These are phyloP conservation scores for Caenorhabditis panamensis DNA, from an alignment of 2,888 invertebrate genomes.

Conservation along the genomic window DNA sequence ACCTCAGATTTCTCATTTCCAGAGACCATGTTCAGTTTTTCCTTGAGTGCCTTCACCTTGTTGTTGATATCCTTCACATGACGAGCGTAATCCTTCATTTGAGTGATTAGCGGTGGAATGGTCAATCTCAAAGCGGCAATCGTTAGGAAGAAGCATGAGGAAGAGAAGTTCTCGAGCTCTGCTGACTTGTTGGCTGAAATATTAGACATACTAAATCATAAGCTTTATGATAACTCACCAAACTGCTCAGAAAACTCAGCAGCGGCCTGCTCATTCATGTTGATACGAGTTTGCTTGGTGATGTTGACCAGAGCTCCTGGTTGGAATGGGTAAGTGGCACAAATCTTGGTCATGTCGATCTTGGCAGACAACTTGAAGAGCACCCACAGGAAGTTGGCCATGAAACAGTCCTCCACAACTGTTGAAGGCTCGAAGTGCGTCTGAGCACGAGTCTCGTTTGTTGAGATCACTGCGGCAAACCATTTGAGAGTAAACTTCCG, in stretches of 20 bases:
- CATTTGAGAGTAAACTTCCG: conserved; percentile 89
- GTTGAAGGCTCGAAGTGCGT: conserved; percentile 86
- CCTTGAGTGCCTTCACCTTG: conserved; percentile 16
- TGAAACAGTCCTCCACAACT: conserved; percentile 89
- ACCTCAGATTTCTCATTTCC: conserved; percentile 7
- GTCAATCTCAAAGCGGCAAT: conserved; percentile 94
- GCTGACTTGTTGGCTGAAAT: conserved; percentile 26
- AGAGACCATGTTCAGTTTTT: conserved; percentile 11
- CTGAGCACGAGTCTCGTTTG: conserved; percentile 3
- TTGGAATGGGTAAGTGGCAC: conserved; percentile 92
- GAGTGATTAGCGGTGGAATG: conserved; percentile 88
- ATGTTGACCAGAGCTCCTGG: conserved; percentile 83
- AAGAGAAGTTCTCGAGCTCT: conserved; percentile 89
- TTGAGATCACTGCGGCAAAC: conserved; percentile 87
- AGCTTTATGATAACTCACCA: conserved; percentile 29
- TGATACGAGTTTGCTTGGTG: conserved; percentile 87
- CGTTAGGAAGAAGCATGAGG: conserved; percentile 97
- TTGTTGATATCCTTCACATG: conserved; percentile 58
- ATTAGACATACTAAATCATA: not conserved
- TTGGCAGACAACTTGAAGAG: conserved; percentile 92
- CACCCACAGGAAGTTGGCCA: conserved; percentile 93
- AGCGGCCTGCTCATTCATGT: conserved; percentile 89
- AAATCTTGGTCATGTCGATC: conserved; percentile 91
- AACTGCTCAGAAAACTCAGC: conserved; percentile 79
- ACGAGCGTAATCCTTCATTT: conserved; percentile 63